Percentiles rank a stretch among this genome's conserved stretches.
Conservation (phyloP, 1,140 invertebrate genomes). For the Drosophila baimaii region DNA sequence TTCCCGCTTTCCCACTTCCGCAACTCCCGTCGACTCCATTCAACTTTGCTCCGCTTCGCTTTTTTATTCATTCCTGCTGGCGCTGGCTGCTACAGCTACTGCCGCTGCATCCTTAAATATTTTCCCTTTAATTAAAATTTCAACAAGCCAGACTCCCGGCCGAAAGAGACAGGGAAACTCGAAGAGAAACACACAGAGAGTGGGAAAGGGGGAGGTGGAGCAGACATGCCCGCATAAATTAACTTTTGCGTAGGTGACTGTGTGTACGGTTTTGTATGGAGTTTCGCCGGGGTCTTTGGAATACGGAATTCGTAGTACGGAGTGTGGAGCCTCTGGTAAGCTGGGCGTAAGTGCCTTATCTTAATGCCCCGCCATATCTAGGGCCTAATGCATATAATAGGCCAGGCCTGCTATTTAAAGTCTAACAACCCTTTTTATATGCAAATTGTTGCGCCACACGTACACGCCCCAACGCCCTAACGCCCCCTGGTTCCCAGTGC, state of each 20-base stretch:
- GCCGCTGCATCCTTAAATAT: slow-evolving; percentile 63
- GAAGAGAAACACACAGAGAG: not conserved
- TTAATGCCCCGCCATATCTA: slow-evolving; percentile 77
- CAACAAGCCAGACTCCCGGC: slow-evolving; percentile 56
- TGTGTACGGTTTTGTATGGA: slow-evolving; percentile 21
- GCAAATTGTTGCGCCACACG: slow-evolving; percentile 80
- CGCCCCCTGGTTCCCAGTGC: not conserved
- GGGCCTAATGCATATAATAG: slow-evolving; percentile 80
- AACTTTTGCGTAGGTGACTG: slow-evolving; percentile 64
- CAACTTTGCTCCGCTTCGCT: slow-evolving; percentile 26
- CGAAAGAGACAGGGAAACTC: slow-evolving; percentile 12
- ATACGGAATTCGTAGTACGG: slow-evolving; percentile 14
- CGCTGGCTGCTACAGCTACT: slow-evolving; percentile 18
- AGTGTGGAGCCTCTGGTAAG: slow-evolving; percentile 50
- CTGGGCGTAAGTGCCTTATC: slow-evolving; percentile 79
- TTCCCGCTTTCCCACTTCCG: slow-evolving; percentile 11
- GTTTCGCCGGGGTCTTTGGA: slow-evolving; percentile 20
- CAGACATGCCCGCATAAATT: slow-evolving; percentile 76
- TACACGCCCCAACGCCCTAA: slow-evolving; percentile 58
- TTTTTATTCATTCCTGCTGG: slow-evolving; percentile 30
- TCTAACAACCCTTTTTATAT: slow-evolving; percentile 83
- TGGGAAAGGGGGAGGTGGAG: not conserved
- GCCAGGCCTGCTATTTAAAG: slow-evolving; percentile 77
- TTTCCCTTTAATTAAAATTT: slow-evolving; percentile 81
- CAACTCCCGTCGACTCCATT: slow-evolving; percentile 25